phyloP scores from a whole-genome alignment of 1,140 invertebrate species.

The Pygmarrhopalites habei region DNA sequence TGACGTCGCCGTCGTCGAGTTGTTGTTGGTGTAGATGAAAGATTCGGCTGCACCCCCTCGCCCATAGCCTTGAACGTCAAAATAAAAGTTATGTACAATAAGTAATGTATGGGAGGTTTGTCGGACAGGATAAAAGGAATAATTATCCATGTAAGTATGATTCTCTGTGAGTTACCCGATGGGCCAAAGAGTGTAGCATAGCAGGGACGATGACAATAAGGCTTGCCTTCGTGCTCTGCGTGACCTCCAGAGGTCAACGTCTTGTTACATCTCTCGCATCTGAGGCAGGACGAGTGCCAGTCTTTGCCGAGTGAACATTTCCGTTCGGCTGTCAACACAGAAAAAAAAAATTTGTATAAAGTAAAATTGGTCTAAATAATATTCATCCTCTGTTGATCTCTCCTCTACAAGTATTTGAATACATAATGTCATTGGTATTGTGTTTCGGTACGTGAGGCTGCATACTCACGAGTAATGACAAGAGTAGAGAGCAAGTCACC shows the following conservation, averaged over 20 bases:
- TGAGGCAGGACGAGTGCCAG: slow-evolving; percentile 66
- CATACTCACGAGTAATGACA: no score
- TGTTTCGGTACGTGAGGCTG: no score
- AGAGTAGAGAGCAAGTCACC: no score
- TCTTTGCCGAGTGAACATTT: slow-evolving; percentile 71
- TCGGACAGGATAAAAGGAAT: background rate
- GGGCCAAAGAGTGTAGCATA: slow-evolving; percentile 66
- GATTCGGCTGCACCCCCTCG: slow-evolving; percentile 56
- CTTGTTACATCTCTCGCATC: slow-evolving; percentile 71
- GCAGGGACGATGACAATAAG: slow-evolving; percentile 66
- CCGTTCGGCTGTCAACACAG: slow-evolving; percentile 70
- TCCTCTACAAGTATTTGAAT: no score
- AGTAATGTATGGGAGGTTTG: background rate
- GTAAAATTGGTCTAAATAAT: no score
- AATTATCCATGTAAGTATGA: background rate
- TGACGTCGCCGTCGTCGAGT: slow-evolving; percentile 8
- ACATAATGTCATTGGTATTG: no score
- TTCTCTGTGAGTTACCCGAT: slow-evolving; percentile 50
- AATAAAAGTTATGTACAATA: no score
- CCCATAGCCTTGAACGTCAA: slow-evolving; percentile 51
- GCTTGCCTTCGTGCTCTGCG: slow-evolving; percentile 66
- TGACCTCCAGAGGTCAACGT: slow-evolving; percentile 51
- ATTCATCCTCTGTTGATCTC: no score
- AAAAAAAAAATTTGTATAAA: no score
- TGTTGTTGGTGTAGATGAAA: slow-evolving; percentile 53